Evolutionary conservation across 2,888 invertebrate genomes (phyloP).

Genomic region (Pteria penguin): DNA sequence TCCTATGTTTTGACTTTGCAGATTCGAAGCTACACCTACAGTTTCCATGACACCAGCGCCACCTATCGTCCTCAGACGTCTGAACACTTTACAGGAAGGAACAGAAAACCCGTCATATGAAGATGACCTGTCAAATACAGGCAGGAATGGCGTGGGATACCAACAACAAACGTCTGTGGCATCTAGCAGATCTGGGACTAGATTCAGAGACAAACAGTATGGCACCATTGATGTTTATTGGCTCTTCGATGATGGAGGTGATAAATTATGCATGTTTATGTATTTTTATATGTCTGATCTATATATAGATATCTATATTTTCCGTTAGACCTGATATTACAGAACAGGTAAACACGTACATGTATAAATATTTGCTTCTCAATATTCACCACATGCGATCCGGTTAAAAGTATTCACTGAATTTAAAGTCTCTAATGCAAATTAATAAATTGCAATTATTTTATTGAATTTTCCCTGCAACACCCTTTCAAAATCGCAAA

Average conservation of each 20-base stretch:
- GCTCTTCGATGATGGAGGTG: constrained; percentile 47
- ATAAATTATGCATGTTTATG: not conserved
- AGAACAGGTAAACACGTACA: no score
- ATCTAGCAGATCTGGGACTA: constrained; percentile 18
- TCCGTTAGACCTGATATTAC: no score
- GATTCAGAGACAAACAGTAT: constrained; percentile 50
- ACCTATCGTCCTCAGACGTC: constrained; percentile 40
- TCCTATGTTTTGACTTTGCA: no score
- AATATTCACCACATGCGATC: no score
- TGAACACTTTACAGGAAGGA: constrained; percentile 55
- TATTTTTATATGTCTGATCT: no score
- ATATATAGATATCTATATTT: no score
- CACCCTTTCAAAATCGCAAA: no score
- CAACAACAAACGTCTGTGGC: constrained; percentile 7
- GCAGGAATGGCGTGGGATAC: not conserved
- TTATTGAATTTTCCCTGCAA: no score
- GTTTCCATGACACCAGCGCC: not conserved
- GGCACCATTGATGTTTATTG: constrained; percentile 47
- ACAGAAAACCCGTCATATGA: constrained; percentile 54
- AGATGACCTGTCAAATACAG: constrained; percentile 13
- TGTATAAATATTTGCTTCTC: no score
- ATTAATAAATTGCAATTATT: no score
- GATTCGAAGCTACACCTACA: not conserved
- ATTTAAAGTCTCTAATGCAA: no score
- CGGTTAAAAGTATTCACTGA: no score